These are phyloP conservation scores for Hyla sarda DNA, from an alignment of 2,113 vertebrate species.

Conservation along the genomic window DNA sequence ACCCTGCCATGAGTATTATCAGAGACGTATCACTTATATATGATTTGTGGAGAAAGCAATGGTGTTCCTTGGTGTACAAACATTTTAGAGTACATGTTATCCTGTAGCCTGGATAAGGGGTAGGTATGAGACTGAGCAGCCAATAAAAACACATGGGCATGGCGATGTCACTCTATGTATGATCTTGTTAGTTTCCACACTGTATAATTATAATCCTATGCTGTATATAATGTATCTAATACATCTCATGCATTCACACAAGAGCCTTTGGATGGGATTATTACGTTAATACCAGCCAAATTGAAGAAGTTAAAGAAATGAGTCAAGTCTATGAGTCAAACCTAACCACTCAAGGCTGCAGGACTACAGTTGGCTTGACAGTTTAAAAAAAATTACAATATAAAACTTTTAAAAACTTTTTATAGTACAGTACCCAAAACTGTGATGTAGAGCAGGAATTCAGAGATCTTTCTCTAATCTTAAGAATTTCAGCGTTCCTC, in stretches of 20 bases:
- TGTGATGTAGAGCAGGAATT: slow-evolving; percentile 27
- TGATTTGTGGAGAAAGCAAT: too few relatives aligned
- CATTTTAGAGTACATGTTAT: too few relatives aligned
- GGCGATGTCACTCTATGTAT: too few relatives aligned
- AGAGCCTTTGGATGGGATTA: not conserved
- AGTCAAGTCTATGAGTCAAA: not conserved
- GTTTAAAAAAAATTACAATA: not conserved
- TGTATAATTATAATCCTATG: too few relatives aligned
- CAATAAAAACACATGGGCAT: too few relatives aligned
- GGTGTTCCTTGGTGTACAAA: too few relatives aligned
- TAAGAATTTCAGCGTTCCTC: slow-evolving; percentile 47
- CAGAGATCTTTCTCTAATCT: slow-evolving; percentile 45
- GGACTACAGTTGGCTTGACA: not conserved
- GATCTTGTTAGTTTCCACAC: too few relatives aligned
- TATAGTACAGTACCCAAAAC: not conserved
- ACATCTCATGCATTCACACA: not conserved
- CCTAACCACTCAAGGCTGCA: not conserved
- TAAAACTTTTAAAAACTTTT: not conserved
- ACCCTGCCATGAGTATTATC: too few relatives aligned
- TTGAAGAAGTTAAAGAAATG: not conserved
- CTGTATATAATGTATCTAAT: not conserved
- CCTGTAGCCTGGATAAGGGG: too few relatives aligned
- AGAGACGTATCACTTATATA: too few relatives aligned
- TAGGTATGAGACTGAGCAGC: too few relatives aligned
- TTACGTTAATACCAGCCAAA: not conserved